These are phyloP conservation scores for Leptobrachium leishanense DNA, from an alignment of 2,113 vertebrate species.

Conservation along the genomic window DNA sequence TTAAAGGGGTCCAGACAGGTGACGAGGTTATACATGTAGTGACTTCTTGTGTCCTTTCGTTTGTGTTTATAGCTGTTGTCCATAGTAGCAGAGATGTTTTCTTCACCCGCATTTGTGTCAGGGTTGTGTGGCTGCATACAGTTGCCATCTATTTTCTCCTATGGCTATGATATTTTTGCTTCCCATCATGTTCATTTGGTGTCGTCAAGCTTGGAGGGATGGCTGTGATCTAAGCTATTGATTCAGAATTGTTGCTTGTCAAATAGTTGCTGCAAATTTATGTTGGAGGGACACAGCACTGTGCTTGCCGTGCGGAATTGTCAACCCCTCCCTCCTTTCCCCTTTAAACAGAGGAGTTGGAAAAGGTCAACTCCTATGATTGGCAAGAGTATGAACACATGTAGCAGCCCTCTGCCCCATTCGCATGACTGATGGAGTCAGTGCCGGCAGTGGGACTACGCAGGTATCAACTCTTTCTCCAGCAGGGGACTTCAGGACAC, in stretches of 20 bases:
- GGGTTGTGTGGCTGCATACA: too few relatives aligned
- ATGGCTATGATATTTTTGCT: too few relatives aligned
- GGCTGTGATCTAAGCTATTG: background rate
- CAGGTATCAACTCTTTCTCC: constrained; percentile 57
- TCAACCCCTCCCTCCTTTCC: constrained; percentile 49
- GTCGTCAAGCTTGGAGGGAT: too few relatives aligned
- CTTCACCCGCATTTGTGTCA: too few relatives aligned
- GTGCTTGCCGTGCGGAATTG: constrained; percentile 61
- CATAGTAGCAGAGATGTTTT: too few relatives aligned
- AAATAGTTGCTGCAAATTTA: constrained; percentile 24
- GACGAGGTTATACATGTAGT: constrained; percentile 48
- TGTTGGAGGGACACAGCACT: constrained; percentile 47
- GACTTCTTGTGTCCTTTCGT: too few relatives aligned
- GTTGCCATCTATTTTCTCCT: too few relatives aligned
- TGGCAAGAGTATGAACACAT: constrained; percentile 65
- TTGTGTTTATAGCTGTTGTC: too few relatives aligned
- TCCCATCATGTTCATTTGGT: too few relatives aligned
- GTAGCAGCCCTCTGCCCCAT: constrained; percentile 56
- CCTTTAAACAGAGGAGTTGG: constrained; percentile 58
- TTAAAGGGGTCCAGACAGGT: constrained; percentile 63
- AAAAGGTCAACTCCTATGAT: constrained; percentile 63
- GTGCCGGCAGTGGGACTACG: constrained; percentile 55
- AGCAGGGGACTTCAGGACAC: constrained; percentile 51
- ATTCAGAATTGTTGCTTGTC: constrained; percentile 15
- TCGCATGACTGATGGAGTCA: constrained; percentile 53